Evolutionary conservation across 2,113 vertebrate species (phyloP), one percentile per base, ranked within the genome.

Genomic region (Trachemys scripta): DNA sequence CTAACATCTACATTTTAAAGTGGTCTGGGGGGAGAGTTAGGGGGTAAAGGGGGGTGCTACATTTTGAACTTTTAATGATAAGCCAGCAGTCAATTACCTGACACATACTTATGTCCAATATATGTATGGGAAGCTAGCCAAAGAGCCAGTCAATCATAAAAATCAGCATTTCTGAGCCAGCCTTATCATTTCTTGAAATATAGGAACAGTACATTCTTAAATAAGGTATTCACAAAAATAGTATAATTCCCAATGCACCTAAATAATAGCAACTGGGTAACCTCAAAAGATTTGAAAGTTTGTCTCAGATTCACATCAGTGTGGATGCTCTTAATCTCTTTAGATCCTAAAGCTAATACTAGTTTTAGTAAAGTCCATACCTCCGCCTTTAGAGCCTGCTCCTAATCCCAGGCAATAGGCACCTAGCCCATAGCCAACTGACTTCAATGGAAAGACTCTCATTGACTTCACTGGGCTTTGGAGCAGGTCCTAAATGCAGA

Each of bases 401-500:
- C 27, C 11, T 72, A 35, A 72, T 38, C 65, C 65, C 65, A 72
- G 27, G 13, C 57, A 59, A 59, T 29, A 31, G 12, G 65, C 65
- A 38, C 35, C n/a, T 72, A n/a, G n/a, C 20, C n/a, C n/a, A 22
- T n/a, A 72, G 65, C 65, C 17, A 8, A 72, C 4, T 72, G n/a
- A 72, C 17, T 17, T 38, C 35, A 72, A 38, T 38, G n/a, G 35
- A 72, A 62, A 72, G n/a, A 38, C 65, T 38, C 12, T n/a, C 17
- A 72, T 10, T 72, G 17, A 38, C 5, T 9, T 62, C 27, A 62
- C 27, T 13, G 29, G 84, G 25, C n/a, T 93, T 83, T 81, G 75
- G 84, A 89, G 81, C 38, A 79, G 72, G 93, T 85, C 29, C 45
- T 90, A 90, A 92, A 93, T n/a, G 38, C 29, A 94, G 53, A 57